Evolutionary conservation across 2,888 invertebrate species (phyloP).

Genomic region (Drosophila sordidapex): DNA sequence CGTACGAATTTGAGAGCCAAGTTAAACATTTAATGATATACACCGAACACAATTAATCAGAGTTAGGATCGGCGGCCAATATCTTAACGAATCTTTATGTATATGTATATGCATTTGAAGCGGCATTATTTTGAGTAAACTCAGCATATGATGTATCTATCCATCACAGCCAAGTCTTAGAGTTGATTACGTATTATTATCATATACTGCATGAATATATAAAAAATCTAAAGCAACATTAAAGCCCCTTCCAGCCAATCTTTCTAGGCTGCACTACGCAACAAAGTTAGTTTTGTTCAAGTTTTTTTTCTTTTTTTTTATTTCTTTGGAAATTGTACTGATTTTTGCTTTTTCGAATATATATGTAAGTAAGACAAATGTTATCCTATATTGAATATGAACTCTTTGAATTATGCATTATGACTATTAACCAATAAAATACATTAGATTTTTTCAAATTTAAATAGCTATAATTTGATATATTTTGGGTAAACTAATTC

Average conservation of each 20-base stretch:
- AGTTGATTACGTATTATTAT: constrained; percentile 16
- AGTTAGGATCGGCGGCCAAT: constrained; percentile 28
- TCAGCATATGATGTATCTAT: constrained; percentile 4
- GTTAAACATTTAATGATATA: constrained; percentile 55
- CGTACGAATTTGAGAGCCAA: constrained; percentile 68
- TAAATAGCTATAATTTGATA: background rate
- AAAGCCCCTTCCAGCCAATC: constrained; percentile 20
- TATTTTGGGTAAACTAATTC: background rate
- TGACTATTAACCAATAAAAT: constrained; percentile 60
- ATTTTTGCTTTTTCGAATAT: constrained; percentile 39
- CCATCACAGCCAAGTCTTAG: constrained; percentile 5
- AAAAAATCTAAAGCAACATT: background rate
- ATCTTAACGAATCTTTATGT: constrained; percentile 4
- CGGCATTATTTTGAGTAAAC: constrained; percentile 20
- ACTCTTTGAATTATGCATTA: constrained; percentile 59
- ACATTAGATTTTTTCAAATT: constrained; percentile 55
- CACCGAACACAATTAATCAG: constrained; percentile 16
- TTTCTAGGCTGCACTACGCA: constrained; percentile 47
- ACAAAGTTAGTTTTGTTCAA: constrained; percentile 47
- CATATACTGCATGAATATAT: constrained; percentile 8
- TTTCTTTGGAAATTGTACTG: constrained; percentile 57
- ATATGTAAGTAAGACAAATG: constrained; percentile 35
- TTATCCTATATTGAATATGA: constrained; percentile 61
- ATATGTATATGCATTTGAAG: constrained; percentile 31
- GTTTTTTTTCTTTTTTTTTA: constrained; percentile 33